Evolutionary conservation across 92 coral and sea anemone genomes (phyloP).

Genomic region (Paragorgia papillata): DNA sequence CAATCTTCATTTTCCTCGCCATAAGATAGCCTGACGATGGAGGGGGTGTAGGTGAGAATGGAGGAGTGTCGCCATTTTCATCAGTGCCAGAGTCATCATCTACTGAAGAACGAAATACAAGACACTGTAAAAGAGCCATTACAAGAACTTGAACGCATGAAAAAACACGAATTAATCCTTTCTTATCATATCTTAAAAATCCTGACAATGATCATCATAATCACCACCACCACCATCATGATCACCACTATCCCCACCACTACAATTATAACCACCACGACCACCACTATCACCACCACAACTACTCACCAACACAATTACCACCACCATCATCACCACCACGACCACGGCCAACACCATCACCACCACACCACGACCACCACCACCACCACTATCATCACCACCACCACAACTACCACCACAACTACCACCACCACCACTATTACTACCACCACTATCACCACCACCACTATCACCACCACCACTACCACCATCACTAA

Average conservation of each 20-base stretch:
- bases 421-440: background rate
- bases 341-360: background rate
- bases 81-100: slow-evolving; percentile 98
- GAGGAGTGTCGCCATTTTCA: slow-evolving; percentile 81
- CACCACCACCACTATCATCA: background rate
- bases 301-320: background rate
- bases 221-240: background rate
- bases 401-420: background rate
- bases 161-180: too few species aligned
- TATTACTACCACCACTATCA: background rate
- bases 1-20: slow-evolving; percentile 82
- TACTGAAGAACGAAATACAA: slow-evolving; percentile 52
- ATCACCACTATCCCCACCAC: background rate
- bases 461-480: background rate
- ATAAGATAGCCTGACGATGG: slow-evolving; percentile 92
- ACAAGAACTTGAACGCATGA: too few species aligned
- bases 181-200: background rate
- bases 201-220: background rate
- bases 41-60: slow-evolving; percentile 79
- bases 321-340: slow-evolving; percentile 6
- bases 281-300: background rate
- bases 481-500: too few species aligned
- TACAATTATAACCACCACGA: background rate
- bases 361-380: background rate
- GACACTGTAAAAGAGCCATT: too few species aligned